Conservation (phyloP, 2,113 vertebrate genomes). For the Isurus oxyrinchus region DNA sequence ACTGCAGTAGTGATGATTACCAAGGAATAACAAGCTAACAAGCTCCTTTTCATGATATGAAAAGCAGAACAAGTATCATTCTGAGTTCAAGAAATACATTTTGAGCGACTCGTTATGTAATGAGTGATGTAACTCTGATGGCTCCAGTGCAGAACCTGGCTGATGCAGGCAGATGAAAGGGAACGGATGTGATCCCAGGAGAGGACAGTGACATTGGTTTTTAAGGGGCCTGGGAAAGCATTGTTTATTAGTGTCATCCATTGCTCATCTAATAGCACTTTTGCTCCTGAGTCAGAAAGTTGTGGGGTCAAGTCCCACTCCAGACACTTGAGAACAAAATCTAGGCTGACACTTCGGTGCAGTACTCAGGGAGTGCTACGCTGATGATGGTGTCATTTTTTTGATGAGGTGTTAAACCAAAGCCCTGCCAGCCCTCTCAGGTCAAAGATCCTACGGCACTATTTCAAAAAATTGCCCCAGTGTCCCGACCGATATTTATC, state of each 20-base stretch:
- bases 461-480: neutral
- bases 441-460: neutral
- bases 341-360: neutral
- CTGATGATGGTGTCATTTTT: neutral
- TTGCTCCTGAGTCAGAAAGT: neutral
- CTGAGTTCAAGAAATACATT: neutral
- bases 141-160: neutral
- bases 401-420: neutral
- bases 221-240: neutral
- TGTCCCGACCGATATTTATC: neutral
- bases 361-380: neutral
- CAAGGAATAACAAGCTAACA: neutral
- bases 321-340: neutral
- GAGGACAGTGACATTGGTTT: neutral
- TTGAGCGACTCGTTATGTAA: neutral
- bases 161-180: neutral
- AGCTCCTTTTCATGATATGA: neutral
- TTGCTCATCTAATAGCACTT: neutral
- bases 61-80: neutral
- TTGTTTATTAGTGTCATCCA: neutral
- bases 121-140: neutral
- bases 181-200: neutral
- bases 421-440: too few species aligned
- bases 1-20: neutral
- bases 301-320: neutral